Evolutionary conservation across 35 echinoderm and acorn worm species (phyloP).

Genomic region (Holothuria glaberrima): DNA sequence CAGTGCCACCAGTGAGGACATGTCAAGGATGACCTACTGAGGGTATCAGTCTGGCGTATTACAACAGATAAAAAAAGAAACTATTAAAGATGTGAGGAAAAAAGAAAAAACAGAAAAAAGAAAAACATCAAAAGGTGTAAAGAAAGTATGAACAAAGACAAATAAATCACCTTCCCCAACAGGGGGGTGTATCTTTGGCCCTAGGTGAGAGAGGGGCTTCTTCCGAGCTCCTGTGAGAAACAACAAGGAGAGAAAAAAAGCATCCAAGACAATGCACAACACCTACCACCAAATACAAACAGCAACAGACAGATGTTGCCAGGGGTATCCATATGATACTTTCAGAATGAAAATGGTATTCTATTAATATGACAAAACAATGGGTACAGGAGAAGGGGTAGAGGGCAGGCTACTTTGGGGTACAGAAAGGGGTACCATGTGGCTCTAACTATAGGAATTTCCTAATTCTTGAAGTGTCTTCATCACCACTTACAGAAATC

Average conservation of each 20-base stretch:
- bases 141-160: conserved; percentile 36
- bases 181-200: conserved; percentile 85
- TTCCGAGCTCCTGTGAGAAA: conserved; percentile 65
- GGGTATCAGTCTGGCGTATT: conserved; percentile 5
- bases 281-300: conserved; percentile 31
- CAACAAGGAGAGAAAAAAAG: conserved; percentile 45
- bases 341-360: too few species aligned
- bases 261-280: conserved; percentile 35
- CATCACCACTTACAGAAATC: too few species aligned
- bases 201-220: conserved; percentile 87
- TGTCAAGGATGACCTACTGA: not conserved
- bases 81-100: not conserved
- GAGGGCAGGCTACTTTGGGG: too few species aligned
- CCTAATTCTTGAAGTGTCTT: too few species aligned
- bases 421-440: too few species aligned
- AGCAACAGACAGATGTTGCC: not conserved
- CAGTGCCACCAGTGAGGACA: too few species aligned
- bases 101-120: not conserved
- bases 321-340: too few species aligned
- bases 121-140: conserved; percentile 13
- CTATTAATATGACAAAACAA: too few species aligned
- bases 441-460: too few species aligned
- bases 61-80: not conserved
- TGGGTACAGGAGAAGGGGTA: too few species aligned
- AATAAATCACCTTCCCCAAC: conserved; percentile 82